These are phyloP conservation scores for Drosophila melanica DNA, from an alignment of 1,140 invertebrate genomes.

Conservation along the genomic window DNA sequence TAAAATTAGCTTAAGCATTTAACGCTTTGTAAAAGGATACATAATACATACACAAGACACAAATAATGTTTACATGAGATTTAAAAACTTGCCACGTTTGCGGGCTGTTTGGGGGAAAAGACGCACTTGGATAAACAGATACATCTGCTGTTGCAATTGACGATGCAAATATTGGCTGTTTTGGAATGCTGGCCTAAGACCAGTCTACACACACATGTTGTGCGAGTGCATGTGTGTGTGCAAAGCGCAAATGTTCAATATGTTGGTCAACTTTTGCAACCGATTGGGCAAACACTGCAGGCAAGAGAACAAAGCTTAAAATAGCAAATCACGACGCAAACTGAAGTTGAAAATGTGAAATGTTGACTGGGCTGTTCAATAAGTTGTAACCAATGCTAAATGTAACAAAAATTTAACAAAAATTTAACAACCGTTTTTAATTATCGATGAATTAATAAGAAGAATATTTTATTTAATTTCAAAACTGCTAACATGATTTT, in stretches of 20 bases:
- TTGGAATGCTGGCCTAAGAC: not conserved
- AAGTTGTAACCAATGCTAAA: not conserved
- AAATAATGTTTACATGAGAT: not conserved
- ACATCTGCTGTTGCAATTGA: not conserved
- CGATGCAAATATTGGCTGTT: too few relatives aligned
- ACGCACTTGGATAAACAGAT: slow-evolving; percentile 50
- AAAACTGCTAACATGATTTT: too few relatives aligned
- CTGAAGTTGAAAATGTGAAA: slow-evolving; percentile 2
- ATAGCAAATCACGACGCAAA: slow-evolving; percentile 42
- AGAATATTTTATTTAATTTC: too few relatives aligned
- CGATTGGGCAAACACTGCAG: slow-evolving; percentile 63
- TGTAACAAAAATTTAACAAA: not conserved
- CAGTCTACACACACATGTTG: slow-evolving; percentile 13
- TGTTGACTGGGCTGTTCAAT: not conserved
- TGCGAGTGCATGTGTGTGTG: slow-evolving; percentile 22
- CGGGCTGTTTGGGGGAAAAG: slow-evolving; percentile 21
- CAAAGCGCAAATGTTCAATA: slow-evolving; percentile 68
- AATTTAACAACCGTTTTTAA: not conserved
- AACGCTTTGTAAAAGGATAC: too few relatives aligned
- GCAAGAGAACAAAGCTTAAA: slow-evolving; percentile 57
- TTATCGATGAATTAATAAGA: too few relatives aligned
- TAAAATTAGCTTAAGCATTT: too few relatives aligned
- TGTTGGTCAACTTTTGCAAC: slow-evolving; percentile 67
- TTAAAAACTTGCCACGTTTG: slow-evolving; percentile 32
- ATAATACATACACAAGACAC: too few relatives aligned